Evolutionary conservation across 2,888 invertebrate genomes (phyloP), one percentile per base, ranked within the genome.

Genomic region (Diachrysia chrysitis): DNA sequence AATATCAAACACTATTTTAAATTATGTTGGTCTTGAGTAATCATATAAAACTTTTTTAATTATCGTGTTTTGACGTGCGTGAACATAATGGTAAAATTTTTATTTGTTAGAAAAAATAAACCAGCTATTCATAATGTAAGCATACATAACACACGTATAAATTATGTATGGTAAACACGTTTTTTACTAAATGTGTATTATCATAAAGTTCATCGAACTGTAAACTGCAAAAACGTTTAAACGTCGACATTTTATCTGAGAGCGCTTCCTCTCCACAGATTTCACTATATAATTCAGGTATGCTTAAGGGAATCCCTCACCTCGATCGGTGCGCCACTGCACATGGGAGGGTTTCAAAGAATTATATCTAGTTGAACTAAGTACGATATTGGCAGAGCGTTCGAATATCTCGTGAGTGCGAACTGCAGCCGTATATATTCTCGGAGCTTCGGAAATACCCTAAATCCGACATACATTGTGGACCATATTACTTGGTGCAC

Each of bases 391-490:
- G 79, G 84, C 83, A 84, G 83, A 80, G 79, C 79, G 76, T 79
- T 79, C 79, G 79, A 84, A 87, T 87, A 87, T 88, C 83, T 84
- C 78, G 75, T 72, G 79, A 83, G 81, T 81, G 82, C 82, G 82
- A 85, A 87, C 85, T 87, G 86, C 83, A 81, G 82, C 83, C 87
- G 82, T 88, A 88, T 87, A 87, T 87, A 90, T 88, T 84, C 83
- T 78, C 79, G 78, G 81, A 87, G 88, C 86, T 88, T 90, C 81
- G 87, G 84, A 89, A 91, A 89, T 88, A 89, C 79, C 86, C 90
- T 90, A 90, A 93, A 91, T 89, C 89, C 85, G 83, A 87, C 89
- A 77, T 88, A 90, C 88, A 90, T 86, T 90, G 88, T 89, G 85
- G 85, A 89, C 89, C 89, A 89, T 91, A 91, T 90, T 90, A 92